phyloP scores from a whole-genome alignment of 2,888 invertebrate species.

The Pammene fasciana region DNA sequence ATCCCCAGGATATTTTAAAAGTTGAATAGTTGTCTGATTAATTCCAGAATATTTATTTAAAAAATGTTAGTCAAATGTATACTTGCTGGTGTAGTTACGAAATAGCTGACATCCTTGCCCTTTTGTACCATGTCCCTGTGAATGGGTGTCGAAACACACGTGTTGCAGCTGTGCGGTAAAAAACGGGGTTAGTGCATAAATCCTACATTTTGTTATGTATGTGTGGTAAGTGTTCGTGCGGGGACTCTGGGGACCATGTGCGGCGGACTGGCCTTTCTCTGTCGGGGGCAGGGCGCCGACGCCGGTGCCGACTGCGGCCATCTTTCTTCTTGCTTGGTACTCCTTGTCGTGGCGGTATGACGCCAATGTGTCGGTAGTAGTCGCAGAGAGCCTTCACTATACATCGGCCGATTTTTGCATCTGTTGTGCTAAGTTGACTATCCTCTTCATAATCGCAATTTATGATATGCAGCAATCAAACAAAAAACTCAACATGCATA shows the following conservation, averaged over 20 bases:
- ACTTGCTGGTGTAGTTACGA: slow-evolving; percentile 18
- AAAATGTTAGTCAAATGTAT: not conserved
- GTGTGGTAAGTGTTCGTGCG: slow-evolving; percentile 38
- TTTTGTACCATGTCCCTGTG: not conserved
- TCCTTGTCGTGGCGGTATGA: slow-evolving; percentile 76
- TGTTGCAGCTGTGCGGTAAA: slow-evolving; percentile 26
- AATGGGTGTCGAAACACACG: slow-evolving; percentile 18
- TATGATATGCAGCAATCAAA: not conserved
- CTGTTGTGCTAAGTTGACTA: slow-evolving; percentile 48
- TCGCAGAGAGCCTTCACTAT: slow-evolving; percentile 83
- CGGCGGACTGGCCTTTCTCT: slow-evolving; percentile 60
- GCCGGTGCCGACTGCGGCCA: slow-evolving; percentile 62
- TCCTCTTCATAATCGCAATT: not conserved
- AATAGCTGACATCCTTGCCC: not conserved
- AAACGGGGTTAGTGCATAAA: slow-evolving; percentile 28
- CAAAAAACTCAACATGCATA: not conserved
- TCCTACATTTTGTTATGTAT: slow-evolving; percentile 36
- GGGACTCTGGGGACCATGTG: slow-evolving; percentile 39
- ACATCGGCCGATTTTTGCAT: slow-evolving; percentile 72
- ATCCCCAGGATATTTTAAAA: not conserved
- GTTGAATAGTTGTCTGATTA: not conserved
- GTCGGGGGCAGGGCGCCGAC: slow-evolving; percentile 63
- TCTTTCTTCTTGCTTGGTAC: slow-evolving; percentile 67
- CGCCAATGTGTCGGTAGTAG: slow-evolving; percentile 82
- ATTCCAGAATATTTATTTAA: not conserved